Conservation (phyloP, 2,113 vertebrate species). For the Strix uralensis region DNA sequence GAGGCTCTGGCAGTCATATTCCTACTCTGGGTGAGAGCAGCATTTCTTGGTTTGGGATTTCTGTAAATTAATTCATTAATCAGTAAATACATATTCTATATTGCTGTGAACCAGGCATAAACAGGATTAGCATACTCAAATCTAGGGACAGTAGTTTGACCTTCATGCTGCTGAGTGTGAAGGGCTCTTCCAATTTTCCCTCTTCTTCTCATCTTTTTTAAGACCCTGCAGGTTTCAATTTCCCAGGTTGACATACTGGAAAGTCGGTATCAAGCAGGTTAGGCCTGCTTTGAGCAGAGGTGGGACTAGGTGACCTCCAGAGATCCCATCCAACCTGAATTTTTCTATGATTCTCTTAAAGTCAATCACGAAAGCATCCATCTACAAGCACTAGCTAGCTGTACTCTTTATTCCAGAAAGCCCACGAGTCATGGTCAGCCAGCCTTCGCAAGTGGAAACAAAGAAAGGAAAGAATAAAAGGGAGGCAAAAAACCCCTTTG, state of each 20-base stretch:
- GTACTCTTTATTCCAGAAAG: background rate
- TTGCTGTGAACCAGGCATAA: background rate
- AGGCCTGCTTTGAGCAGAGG: background rate
- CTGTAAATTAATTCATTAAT: background rate
- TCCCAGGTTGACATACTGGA: background rate
- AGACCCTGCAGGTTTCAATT: background rate
- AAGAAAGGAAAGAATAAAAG: slow-evolving; percentile 3
- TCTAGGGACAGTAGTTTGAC: background rate
- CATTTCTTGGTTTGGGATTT: background rate
- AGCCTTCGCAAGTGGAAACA: background rate
- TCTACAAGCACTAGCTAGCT: background rate
- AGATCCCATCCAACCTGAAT: background rate
- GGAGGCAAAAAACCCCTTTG: background rate
- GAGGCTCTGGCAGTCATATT: background rate
- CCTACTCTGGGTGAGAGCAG: background rate
- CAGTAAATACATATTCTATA: background rate
- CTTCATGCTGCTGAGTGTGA: background rate
- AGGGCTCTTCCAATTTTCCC: background rate
- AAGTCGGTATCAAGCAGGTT: background rate
- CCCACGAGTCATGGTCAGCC: background rate
- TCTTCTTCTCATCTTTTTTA: background rate
- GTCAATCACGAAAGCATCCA: background rate
- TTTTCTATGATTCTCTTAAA: background rate
- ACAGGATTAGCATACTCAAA: background rate
- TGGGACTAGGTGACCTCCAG: background rate